Evolutionary conservation across 2,888 invertebrate species (phyloP).

Genomic region (Pycnomerus fuliginosus): DNA sequence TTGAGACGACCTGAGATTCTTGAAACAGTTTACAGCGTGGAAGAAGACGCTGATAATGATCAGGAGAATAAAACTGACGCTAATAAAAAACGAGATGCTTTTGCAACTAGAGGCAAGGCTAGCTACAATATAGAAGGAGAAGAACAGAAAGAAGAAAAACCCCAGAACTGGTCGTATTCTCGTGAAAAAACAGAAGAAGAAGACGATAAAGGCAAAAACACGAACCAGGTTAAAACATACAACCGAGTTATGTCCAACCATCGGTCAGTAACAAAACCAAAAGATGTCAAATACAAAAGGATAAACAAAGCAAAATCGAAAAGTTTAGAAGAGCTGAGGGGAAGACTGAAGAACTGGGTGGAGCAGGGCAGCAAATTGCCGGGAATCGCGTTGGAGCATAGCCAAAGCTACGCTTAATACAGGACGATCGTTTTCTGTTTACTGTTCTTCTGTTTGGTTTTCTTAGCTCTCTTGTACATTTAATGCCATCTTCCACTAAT

Average conservation of each 20-base stretch:
- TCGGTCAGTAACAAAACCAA: conserved; percentile 84
- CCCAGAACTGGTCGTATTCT: conserved; percentile 34
- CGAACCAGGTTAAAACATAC: conserved; percentile 61
- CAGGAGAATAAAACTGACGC: conserved; percentile 54
- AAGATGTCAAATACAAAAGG: conserved; percentile 87
- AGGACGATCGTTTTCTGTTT: conserved; percentile 13
- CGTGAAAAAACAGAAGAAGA: conserved; percentile 45
- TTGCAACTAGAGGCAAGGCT: conserved; percentile 45
- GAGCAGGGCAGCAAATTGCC: conserved; percentile 74
- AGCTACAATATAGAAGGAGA: conserved; percentile 35
- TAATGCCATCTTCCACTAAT: too few relatives aligned
- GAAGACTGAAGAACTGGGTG: conserved; percentile 81
- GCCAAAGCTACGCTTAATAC: conserved; percentile 52
- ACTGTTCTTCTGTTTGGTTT: too few relatives aligned
- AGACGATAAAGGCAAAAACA: conserved; percentile 42
- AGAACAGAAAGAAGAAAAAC: conserved; percentile 27
- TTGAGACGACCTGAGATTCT: conserved; percentile 78
- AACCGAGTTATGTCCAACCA: conserved; percentile 90
- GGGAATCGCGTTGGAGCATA: conserved; percentile 67
- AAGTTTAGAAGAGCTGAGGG: conserved; percentile 80
- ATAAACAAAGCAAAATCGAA: conserved; percentile 90
- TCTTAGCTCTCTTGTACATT: too few relatives aligned
- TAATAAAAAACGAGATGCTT: conserved; percentile 56
- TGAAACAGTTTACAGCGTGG: conserved; percentile 84
- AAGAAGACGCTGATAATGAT: conserved; percentile 71